These are phyloP conservation scores for Sebastes schlegelii DNA, from an alignment of 2,113 vertebrate genomes.

Conservation along the genomic window DNA sequence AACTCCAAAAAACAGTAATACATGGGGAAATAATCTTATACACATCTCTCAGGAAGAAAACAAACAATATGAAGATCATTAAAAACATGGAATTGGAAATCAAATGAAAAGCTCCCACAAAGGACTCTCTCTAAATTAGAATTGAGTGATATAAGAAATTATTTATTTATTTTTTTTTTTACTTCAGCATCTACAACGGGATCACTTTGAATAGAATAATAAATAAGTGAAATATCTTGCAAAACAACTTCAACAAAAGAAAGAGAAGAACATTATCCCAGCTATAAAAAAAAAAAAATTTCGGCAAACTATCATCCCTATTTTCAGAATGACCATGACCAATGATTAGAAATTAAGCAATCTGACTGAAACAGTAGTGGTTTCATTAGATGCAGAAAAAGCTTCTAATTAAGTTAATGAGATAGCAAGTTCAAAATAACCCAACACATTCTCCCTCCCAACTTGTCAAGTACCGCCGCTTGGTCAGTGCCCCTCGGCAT, in stretches of 20 bases:
- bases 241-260: slow-evolving; percentile 1
- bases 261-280: background rate
- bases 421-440: too few relatives aligned
- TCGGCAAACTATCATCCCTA: background rate
- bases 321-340: background rate
- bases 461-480: too few relatives aligned
- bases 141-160: background rate
- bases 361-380: background rate
- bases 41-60: background rate
- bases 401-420: too few relatives aligned
- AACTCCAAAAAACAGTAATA: slow-evolving; percentile 1
- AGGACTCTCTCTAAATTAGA: background rate
- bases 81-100: background rate
- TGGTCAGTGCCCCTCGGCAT: too few relatives aligned
- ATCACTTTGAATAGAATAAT: background rate
- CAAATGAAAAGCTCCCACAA: background rate
- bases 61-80: background rate
- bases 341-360: background rate
- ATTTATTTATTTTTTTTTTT: background rate
- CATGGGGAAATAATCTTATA: background rate
- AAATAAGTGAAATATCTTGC: background rate
- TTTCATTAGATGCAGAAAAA: too few relatives aligned
- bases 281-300: too few relatives aligned
- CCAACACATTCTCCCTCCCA: too few relatives aligned
- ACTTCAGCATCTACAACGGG: background rate